phyloP scores from a whole-genome alignment of 2,113 vertebrate genomes.

The Caranx ignobilis region DNA sequence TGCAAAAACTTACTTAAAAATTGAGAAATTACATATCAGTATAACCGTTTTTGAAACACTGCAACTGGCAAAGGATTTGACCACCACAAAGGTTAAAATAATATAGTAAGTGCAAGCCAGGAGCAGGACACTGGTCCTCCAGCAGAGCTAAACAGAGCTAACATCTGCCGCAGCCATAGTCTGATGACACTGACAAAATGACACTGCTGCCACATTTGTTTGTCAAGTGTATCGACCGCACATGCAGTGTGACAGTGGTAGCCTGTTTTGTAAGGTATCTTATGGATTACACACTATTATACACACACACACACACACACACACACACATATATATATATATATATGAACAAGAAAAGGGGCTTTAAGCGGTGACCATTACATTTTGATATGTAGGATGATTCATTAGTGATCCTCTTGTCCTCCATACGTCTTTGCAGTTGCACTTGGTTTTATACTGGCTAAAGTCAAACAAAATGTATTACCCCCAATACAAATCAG shows the following conservation, averaged over 20 bases:
- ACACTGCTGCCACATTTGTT: background rate
- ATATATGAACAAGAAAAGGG: background rate
- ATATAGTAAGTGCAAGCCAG: background rate
- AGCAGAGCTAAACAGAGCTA: background rate
- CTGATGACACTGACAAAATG: background rate
- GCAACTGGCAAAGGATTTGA: background rate
- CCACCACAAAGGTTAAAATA: background rate
- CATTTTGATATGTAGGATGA: conserved; percentile 7
- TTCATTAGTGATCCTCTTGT: conserved; percentile 7
- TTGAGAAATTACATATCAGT: background rate
- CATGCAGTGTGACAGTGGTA: background rate
- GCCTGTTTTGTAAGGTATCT: background rate
- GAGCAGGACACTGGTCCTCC: background rate
- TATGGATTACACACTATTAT: too few species aligned
- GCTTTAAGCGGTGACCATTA: background rate
- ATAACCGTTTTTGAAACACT: background rate
- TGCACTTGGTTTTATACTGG: conserved; percentile 27
- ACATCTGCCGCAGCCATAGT: background rate
- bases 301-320: too few species aligned
- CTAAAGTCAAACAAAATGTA: conserved; percentile 26
- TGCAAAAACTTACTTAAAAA: conserved; percentile 11
- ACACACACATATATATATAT: too few species aligned
- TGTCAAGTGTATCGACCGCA: background rate
- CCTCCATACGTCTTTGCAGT: conserved; percentile 14
- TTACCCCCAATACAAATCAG: conserved; percentile 15